phyloP scores from a whole-genome alignment of 92 coral and sea anemone species.

The Montipora capitata region DNA sequence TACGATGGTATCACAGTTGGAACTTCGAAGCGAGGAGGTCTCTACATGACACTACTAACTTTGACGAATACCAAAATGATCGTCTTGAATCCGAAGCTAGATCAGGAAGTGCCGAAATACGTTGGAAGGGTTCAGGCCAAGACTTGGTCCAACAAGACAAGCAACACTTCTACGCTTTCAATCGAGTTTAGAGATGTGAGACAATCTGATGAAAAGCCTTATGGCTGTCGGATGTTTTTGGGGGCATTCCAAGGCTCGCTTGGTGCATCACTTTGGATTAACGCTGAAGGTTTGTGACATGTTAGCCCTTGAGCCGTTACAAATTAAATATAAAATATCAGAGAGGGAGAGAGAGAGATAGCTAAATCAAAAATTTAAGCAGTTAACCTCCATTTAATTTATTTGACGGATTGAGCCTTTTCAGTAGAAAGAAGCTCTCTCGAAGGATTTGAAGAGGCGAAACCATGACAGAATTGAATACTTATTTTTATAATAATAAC shows the following conservation, averaged over 20 bases:
- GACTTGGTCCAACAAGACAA: constrained; percentile 4
- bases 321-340: too few species aligned
- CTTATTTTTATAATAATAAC: too few species aligned
- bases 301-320: too few species aligned
- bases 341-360: too few species aligned
- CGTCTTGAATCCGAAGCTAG: constrained; percentile 12
- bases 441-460: too few species aligned
- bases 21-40: not conserved
- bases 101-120: constrained; percentile 4
- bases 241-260: constrained; percentile 3
- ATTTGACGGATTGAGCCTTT: too few species aligned
- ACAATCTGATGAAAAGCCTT: not conserved
- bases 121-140: not conserved
- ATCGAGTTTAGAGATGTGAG: not conserved
- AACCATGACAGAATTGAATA: too few species aligned
- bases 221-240: constrained; percentile 18
- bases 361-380: too few species aligned
- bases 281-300: not conserved
- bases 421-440: too few species aligned
- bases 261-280: not conserved
- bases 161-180: constrained; percentile 2
- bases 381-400: too few species aligned
- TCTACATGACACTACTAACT: not conserved
- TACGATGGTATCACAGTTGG: constrained; percentile 9
- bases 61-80: not conserved